Evolutionary conservation across 2,113 vertebrate species (phyloP), one percentile per base, ranked within the genome.

Genomic region (Montifringilla adamsi): DNA sequence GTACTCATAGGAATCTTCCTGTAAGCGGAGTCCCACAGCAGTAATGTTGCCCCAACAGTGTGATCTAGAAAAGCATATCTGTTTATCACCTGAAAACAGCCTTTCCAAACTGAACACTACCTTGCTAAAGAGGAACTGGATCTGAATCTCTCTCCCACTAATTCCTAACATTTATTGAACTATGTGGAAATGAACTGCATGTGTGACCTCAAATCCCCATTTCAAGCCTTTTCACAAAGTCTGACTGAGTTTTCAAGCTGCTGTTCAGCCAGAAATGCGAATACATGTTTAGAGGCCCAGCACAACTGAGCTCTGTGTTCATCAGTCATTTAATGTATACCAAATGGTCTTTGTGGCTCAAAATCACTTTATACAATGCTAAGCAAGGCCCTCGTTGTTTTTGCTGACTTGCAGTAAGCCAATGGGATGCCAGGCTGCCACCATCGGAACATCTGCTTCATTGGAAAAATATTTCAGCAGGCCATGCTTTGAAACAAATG

Each of bases 381-480:
- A 91, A 91, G 81, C 66, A 87, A 50, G 30, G 56, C 23, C 47
- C 47, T 84, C 12, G 2, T n/a, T 83, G 59, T 70, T 86, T 93
- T 68, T 89, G 79, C 85, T 87, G 74, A 95, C 82, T 90, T 72
- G 55, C 88, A 95, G 53, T 46, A 77, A 82, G 68, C 37, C 84
- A 94, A 79, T 58, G 26, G 92, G 76, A 92, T 56, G 47, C 80
- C 94, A 91, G 75, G 35, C 93, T 83, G 87, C 52, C 67, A 68
- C 46, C 67, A 76, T 11, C 77, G 79, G 52, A 94, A 91, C 93
- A 96, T 73, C 94, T 93, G 87, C 69, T 84, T 84, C 79, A 73
- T 4, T 86, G 62, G 53, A 70, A 55, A 78, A 89, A 58, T 37
- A 73, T 64, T 95, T 90, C 89, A 97, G 37, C 28, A 79, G 79